A percentile compares a stretch with the other conserved stretches of the same genome.
phyloP scores from a whole-genome alignment of 1,140 invertebrate species.

The Physella acuta region DNA sequence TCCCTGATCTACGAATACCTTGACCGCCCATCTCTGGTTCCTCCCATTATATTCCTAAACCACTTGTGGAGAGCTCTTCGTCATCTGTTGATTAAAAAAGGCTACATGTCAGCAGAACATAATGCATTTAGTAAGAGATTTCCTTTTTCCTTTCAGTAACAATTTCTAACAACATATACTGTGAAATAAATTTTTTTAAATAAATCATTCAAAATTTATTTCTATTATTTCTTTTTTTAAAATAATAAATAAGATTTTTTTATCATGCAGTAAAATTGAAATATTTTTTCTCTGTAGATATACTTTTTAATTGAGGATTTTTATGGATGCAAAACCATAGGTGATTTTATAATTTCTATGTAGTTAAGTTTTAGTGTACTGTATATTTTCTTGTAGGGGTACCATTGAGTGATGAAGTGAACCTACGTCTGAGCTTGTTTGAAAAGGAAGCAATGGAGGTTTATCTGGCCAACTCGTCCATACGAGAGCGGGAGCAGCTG shows the following conservation, averaged over 20 bases:
- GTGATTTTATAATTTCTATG: not conserved
- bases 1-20: conserved; percentile 60
- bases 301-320: too few species aligned
- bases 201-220: too few species aligned
- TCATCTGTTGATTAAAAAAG: conserved; percentile 23
- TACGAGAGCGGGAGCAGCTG: conserved; percentile 32
- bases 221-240: too few species aligned
- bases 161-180: too few species aligned
- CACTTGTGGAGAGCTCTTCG: conserved; percentile 42
- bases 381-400: conserved; percentile 30
- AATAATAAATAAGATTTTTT: too few species aligned
- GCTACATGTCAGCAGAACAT: conserved; percentile 20
- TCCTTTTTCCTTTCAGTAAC: too few species aligned
- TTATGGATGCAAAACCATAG: not conserved
- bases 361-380: not conserved
- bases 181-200: too few species aligned
- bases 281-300: too few species aligned
- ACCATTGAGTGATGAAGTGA: conserved; percentile 33
- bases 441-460: conserved; percentile 42
- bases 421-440: conserved; percentile 39
- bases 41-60: conserved; percentile 59
- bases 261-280: too few species aligned
- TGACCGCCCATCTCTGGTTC: conserved; percentile 57
- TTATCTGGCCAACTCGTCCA: conserved; percentile 32
- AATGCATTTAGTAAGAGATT: conserved; percentile 53